Conservation (phyloP, 2,113 vertebrate species). For the Paralichthys olivaceus region DNA sequence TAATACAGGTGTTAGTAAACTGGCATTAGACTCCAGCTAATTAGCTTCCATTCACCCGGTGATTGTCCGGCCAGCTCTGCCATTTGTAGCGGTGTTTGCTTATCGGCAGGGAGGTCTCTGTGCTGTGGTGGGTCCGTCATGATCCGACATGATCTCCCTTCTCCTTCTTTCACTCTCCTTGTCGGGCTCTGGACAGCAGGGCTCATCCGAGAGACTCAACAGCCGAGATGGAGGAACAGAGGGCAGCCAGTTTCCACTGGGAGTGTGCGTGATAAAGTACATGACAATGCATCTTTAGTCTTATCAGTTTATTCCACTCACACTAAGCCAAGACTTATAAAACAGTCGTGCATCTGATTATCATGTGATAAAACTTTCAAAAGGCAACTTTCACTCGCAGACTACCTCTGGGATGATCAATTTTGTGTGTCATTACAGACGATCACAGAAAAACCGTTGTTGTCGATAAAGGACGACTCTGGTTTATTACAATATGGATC, state of each 20-base stretch:
- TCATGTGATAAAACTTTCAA: neutral
- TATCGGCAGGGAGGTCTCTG: slow-evolving; percentile 84
- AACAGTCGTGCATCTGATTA: neutral
- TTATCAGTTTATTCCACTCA: neutral
- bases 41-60: slow-evolving; percentile 85
- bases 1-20: slow-evolving; percentile 97
- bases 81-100: slow-evolving; percentile 85
- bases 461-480: neutral
- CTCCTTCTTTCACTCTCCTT: slow-evolving; percentile 35
- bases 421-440: neutral
- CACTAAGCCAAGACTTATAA: neutral
- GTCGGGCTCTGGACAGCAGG: slow-evolving; percentile 27
- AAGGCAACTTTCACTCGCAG: neutral
- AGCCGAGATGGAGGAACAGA: neutral
- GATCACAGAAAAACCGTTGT: neutral
- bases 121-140: slow-evolving; percentile 91
- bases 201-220: slow-evolving; percentile 16
- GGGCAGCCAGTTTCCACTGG: neutral
- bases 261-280: neutral
- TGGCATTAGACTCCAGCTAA: slow-evolving; percentile 87
- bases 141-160: slow-evolving; percentile 78
- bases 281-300: neutral
- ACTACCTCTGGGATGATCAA: neutral
- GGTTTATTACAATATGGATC: neutral
- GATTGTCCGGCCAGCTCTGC: slow-evolving; percentile 82